Conservation (phyloP, 2,797 vertebrate species). For the Malacoraja senta region DNA sequence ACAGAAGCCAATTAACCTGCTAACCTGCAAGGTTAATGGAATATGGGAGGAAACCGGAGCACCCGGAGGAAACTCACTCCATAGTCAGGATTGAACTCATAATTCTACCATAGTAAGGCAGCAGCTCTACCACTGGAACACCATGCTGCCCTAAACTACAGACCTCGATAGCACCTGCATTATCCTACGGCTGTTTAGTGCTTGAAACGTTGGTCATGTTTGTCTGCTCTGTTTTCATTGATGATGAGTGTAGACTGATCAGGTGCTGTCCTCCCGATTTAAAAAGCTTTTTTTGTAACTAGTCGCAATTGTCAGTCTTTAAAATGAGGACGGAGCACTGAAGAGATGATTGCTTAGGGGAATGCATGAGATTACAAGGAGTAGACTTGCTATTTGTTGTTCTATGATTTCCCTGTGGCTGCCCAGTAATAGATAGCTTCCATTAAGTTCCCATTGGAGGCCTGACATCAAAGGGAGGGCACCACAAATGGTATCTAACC, state of each 20-base stretch:
- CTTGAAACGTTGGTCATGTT: neutral
- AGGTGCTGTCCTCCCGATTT: neutral
- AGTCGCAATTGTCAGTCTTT: neutral
- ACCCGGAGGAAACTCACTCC: too few species aligned
- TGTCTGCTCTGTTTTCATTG: neutral
- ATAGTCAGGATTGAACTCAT: too few species aligned
- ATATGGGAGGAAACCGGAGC: too few species aligned
- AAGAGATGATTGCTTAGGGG: neutral
- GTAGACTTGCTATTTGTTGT: neutral
- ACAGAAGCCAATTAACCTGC: too few species aligned
- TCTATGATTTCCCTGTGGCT: neutral
- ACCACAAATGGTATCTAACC: neutral
- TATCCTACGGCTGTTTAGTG: neutral
- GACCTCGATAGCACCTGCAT: neutral
- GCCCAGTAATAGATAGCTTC: neutral
- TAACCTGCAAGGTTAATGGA: too few species aligned
- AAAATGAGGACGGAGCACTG: neutral
- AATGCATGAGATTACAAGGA: neutral
- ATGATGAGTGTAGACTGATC: neutral
- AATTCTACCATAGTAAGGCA: too few species aligned
- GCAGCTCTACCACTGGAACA: too few species aligned
- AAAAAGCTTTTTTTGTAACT: neutral
- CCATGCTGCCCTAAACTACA: neutral
- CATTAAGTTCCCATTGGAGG: neutral
- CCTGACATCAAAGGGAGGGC: neutral